Evolutionary conservation across 2,113 vertebrate genomes (phyloP).

Genomic region (Sorex fumeus): DNA sequence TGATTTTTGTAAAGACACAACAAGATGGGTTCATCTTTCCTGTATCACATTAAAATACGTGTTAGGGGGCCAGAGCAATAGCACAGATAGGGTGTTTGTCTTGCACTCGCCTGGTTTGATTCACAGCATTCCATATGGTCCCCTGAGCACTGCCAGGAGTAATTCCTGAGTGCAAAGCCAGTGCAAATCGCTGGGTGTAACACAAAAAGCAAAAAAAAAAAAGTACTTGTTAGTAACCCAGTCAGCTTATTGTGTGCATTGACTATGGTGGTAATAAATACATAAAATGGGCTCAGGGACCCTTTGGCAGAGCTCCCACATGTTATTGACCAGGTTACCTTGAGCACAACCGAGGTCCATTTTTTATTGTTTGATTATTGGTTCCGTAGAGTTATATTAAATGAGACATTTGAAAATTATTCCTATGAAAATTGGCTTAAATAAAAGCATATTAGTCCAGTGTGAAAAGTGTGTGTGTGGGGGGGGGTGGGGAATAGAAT

Average conservation of each 20-base stretch:
- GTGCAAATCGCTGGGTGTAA: too few species aligned
- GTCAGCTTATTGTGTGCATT: not conserved
- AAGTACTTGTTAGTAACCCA: not conserved
- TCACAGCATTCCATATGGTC: too few species aligned
- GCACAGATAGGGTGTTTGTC: too few species aligned
- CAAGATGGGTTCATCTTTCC: not conserved
- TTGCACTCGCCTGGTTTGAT: too few species aligned
- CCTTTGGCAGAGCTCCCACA: not conserved
- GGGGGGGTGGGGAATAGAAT: not conserved
- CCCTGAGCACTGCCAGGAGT: too few species aligned
- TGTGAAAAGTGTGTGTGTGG: not conserved
- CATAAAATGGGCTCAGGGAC: not conserved
- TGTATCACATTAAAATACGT: not conserved
- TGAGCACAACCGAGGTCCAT: not conserved
- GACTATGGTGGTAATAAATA: not conserved
- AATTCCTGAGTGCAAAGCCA: too few species aligned
- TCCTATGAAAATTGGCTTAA: not conserved
- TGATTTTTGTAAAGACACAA: not conserved
- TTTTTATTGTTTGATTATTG: not conserved
- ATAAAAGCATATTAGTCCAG: too few species aligned
- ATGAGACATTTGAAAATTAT: constrained; percentile 37
- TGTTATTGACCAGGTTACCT: not conserved
- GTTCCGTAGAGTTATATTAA: not conserved
- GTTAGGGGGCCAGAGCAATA: too few species aligned
- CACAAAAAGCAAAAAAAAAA: too few species aligned